phyloP scores from a whole-genome alignment of 2,797 vertebrate genomes.

The Brachyalestes nurse region DNA sequence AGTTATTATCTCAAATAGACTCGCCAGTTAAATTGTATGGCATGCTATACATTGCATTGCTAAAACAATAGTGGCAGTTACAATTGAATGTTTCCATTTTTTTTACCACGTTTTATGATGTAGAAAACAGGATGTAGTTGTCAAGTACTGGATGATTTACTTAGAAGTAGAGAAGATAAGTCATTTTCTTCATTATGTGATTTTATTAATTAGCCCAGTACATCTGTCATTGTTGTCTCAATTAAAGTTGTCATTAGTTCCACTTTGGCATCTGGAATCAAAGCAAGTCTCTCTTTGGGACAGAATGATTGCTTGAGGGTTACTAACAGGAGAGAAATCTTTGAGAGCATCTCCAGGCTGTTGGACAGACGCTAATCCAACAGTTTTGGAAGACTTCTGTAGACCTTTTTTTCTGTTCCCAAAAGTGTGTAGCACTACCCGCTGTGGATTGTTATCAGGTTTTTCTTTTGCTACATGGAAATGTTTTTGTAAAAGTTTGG shows the following conservation, averaged over 20 bases:
- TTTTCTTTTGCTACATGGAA: background rate
- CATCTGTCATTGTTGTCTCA: slow-evolving; percentile 18
- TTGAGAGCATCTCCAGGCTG: background rate
- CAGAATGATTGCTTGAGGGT: background rate
- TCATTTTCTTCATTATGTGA: background rate
- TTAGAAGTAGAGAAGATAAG: background rate
- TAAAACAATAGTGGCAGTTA: too few relatives aligned
- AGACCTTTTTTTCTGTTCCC: too few relatives aligned
- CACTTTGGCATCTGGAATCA: background rate
- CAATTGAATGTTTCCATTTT: too few relatives aligned
- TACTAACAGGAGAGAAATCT: background rate
- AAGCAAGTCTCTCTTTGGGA: background rate
- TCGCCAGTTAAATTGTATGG: too few relatives aligned
- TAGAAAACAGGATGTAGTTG: too few relatives aligned
- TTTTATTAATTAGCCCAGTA: slow-evolving; percentile 15
- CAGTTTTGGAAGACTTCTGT: too few relatives aligned
- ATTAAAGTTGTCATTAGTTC: background rate
- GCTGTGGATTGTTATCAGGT: background rate
- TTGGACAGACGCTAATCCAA: background rate
- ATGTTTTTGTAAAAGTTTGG: background rate
- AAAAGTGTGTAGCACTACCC: background rate
- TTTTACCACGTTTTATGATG: too few relatives aligned
- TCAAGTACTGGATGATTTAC: background rate
- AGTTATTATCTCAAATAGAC: too few relatives aligned
- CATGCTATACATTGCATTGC: too few relatives aligned